Evolutionary conservation across 2,113 vertebrate species (phyloP).

Genomic region (Tychaedon coryphoeus): DNA sequence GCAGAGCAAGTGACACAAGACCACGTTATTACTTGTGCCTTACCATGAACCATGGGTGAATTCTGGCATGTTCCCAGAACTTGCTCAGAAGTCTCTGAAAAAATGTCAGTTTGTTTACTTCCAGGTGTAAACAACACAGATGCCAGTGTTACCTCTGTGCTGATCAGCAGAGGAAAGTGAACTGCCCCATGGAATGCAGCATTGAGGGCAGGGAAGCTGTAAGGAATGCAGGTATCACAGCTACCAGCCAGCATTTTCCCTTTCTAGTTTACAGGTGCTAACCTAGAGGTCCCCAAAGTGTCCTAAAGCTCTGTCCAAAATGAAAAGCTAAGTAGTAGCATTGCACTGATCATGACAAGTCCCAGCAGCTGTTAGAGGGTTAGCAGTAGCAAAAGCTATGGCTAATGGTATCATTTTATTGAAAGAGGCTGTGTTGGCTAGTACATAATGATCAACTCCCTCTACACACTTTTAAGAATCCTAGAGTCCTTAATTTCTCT

Average conservation of each 20-base stretch:
- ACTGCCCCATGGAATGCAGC: background rate
- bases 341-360: background rate
- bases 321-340: background rate
- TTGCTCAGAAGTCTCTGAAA: background rate
- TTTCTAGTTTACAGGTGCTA: background rate
- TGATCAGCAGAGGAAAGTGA: background rate
- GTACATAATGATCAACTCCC: background rate
- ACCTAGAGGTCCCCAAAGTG: background rate
- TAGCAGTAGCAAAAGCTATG: background rate
- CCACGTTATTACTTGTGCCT: background rate
- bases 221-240: rapidly evolving
- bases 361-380: background rate
- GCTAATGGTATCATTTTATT: background rate
- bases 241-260: background rate
- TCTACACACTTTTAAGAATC: background rate
- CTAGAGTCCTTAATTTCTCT: background rate
- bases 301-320: background rate
- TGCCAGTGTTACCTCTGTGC: background rate
- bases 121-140: background rate
- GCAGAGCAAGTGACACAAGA: background rate
- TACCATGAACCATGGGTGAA: background rate
- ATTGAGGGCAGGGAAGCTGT: background rate
- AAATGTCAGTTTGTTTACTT: background rate
- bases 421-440: background rate
- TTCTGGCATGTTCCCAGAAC: background rate